Percentiles rank a stretch among this genome's conserved stretches.
Evolutionary conservation across 1,140 invertebrate genomes (phyloP).

Genomic region (Polyergus mexicanus): DNA sequence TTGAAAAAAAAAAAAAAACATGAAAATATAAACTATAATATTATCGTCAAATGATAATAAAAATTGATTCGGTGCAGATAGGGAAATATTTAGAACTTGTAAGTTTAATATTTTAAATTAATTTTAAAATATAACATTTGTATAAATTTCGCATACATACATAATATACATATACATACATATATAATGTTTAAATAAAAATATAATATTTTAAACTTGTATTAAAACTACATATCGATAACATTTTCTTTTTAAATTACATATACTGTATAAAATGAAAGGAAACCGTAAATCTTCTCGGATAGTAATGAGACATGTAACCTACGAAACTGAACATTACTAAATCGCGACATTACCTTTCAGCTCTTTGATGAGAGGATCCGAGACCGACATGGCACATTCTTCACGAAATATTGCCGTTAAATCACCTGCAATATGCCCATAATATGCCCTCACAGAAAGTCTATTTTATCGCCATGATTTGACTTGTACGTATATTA

Average conservation of each 20-base stretch:
- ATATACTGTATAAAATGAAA: too few relatives aligned
- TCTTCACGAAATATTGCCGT: constrained; percentile 17
- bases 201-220: not conserved
- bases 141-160: not conserved
- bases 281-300: not conserved
- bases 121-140: not conserved
- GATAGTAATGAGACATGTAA: constrained; percentile 28
- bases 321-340: not conserved
- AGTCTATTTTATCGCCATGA: constrained; percentile 26
- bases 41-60: not conserved
- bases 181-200: not conserved
- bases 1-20: not conserved
- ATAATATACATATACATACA: not conserved
- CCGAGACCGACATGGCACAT: constrained; percentile 85
- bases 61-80: too few relatives aligned
- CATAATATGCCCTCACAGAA: not conserved
- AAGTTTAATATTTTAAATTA: not conserved
- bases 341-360: constrained; percentile 84
- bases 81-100: not conserved
- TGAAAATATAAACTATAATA: not conserved
- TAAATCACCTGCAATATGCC: constrained; percentile 23
- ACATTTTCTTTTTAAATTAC: not conserved
- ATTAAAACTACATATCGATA: too few relatives aligned
- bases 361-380: constrained; percentile 87
- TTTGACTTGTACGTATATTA: not conserved